Conservation (phyloP, 1,140 invertebrate species). For the Elymnias hypermnestra region DNA sequence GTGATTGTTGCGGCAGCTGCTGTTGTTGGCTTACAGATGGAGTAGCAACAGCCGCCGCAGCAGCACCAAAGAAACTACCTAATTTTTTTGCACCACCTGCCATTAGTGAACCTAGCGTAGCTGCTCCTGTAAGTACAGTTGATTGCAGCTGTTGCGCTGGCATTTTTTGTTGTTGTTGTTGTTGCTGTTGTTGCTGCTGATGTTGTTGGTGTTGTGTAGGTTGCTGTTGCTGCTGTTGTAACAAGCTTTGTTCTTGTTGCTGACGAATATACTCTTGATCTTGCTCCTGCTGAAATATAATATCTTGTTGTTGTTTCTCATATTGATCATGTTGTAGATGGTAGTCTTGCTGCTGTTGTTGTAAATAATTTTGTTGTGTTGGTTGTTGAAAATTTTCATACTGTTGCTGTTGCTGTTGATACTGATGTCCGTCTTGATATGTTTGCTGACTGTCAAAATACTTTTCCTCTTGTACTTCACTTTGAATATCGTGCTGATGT, state of each 20-base stretch:
- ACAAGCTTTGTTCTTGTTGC: slow-evolving; percentile 31
- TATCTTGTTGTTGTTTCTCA: slow-evolving; percentile 19
- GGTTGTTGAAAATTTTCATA: slow-evolving; percentile 30
- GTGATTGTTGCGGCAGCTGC: slow-evolving; percentile 13
- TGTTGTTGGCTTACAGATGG: slow-evolving; percentile 27
- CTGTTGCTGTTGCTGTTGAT: slow-evolving; percentile 30
- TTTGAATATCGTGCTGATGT: slow-evolving; percentile 31
- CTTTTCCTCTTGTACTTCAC: slow-evolving; percentile 69
- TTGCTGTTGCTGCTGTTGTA: slow-evolving; percentile 32
- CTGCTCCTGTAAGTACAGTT: slow-evolving; percentile 64
- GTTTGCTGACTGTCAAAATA: slow-evolving; percentile 20
- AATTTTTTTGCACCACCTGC: slow-evolving; percentile 73
- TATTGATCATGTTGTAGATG: slow-evolving; percentile 63
- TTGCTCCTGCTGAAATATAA: slow-evolving; percentile 16
- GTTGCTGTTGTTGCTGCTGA: slow-evolving; percentile 30
- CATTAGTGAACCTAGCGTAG: slow-evolving; percentile 68
- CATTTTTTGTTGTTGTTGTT: slow-evolving; percentile 41
- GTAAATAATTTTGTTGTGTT: slow-evolving; percentile 22
- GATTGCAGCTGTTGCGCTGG: slow-evolving; percentile 60
- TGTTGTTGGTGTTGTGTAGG: slow-evolving; percentile 35
- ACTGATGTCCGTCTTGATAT: slow-evolving; percentile 27
- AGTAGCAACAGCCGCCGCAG: slow-evolving; percentile 58
- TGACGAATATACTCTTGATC: slow-evolving; percentile 29
- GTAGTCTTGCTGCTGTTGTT: slow-evolving; percentile 24
- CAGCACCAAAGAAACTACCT: slow-evolving; percentile 67